A percentile compares a stretch with the other conserved stretches of the same genome.
These are phyloP conservation scores for Papio anubis DNA, from an alignment of 2,113 vertebrate genomes.

Conservation along the genomic window DNA sequence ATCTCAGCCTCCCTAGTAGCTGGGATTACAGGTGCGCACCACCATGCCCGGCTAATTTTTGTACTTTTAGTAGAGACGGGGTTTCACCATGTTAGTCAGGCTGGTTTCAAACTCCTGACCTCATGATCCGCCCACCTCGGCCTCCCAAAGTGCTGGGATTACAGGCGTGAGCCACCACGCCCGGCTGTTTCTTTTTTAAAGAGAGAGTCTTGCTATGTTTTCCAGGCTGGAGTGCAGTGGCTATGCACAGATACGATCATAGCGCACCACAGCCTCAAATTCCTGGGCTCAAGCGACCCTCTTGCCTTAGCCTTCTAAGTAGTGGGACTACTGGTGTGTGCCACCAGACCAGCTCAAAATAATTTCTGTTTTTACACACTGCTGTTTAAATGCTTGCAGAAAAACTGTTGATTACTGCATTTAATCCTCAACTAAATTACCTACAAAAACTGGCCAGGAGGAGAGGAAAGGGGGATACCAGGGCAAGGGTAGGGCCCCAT, in stretches of 20 bases:
- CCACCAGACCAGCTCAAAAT: neutral
- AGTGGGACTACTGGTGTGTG: neutral
- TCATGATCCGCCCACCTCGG: accelerated
- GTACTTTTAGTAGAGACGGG: no score
- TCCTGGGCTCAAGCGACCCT: neutral
- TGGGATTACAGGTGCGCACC: no score
- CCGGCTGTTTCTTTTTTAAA: no score
- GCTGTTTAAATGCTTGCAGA: neutral
- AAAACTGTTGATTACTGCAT: neutral
- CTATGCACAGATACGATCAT: no score
- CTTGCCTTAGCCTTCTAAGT: neutral
- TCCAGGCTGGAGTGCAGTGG: no score
- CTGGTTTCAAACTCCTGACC: no score
- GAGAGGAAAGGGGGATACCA: neutral
- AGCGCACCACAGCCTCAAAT: neutral
- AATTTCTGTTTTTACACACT: neutral
- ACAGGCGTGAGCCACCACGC: no score
- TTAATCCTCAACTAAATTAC: neutral
- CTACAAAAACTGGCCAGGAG: neutral
- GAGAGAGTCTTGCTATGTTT: no score
- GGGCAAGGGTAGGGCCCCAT: neutral
- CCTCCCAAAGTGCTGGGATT: no score
- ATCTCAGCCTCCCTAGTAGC: no score
- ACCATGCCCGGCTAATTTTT: no score
- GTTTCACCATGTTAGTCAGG: no score